Base-by-base conservation (phyloP, 2,888 invertebrate species). In the Erebia palarica region DNA sequence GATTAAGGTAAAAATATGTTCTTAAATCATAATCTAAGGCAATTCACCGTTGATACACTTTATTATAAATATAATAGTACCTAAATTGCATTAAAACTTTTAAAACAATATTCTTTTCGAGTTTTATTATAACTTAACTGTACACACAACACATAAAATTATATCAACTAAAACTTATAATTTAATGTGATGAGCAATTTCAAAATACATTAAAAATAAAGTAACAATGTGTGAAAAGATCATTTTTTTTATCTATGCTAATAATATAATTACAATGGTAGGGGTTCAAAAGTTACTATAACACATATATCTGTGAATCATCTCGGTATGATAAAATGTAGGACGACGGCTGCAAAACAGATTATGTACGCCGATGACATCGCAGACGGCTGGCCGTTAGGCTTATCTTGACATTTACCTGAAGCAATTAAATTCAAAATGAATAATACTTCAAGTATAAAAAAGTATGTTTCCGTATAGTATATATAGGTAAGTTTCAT, bases 371-470 rank as follows among this genome's bases (percentile, higher is more conserved):
- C 79, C 14, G 85, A 79, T 18, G 86, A 80, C 84, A 86, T 81
- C 77, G 85, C 82, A 60, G 81, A 76, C 14, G 86, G 82, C 73
- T 90, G 88, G 61, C 81, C 79, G 80, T 82, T 92, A 61, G 89
- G 86, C 74, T 87, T 85, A 76, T 92, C 92, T 85, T 91, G 94
- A 88, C 96, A 96, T 86, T 95, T 95, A 79, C 96, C 96, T 96
- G 92, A 7, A 78, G 76, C 9, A 65, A 14, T 47, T 21, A 63
- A 59, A 36, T 27, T 14, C 11, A 36, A 36, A 16, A 16, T 16
- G 9, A n/a, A n/a, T 14, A 53, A 55, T 16, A 0, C 55, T 10
- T 10, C 10, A 18, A 55, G 47, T 13, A 47, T 11, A 4, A 55
- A 9, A 18, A 55, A 7, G 16, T 9, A 9, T 5, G 8, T 18